Percentiles rank a stretch among this genome's conserved stretches.
phyloP scores from a whole-genome alignment of 2,113 vertebrate species.

The Litocranius walleri region DNA sequence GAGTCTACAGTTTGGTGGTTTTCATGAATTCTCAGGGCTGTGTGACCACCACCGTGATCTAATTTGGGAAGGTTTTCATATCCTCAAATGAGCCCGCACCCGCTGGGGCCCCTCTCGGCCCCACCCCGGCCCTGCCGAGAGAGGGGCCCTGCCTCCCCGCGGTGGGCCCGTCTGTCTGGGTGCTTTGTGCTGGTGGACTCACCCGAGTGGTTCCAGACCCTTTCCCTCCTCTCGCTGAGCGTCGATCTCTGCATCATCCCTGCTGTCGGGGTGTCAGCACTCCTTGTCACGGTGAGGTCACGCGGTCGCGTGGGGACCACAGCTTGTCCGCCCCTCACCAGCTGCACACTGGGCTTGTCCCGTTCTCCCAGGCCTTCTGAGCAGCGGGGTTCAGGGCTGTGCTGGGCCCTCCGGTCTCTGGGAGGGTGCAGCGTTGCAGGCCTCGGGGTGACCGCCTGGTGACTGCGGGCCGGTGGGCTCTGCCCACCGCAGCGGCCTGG shows the following conservation, averaged over 20 bases:
- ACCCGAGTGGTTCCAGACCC: background rate
- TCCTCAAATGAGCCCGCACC: background rate
- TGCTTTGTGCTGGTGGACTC: accelerated
- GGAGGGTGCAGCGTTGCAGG: accelerated
- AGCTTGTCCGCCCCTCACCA: background rate
- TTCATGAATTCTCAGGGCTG: background rate
- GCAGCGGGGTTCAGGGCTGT: background rate
- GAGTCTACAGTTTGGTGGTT: background rate
- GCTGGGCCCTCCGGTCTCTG: accelerated
- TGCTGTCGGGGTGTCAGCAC: accelerated
- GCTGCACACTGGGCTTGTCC: accelerated
- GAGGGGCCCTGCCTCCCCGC: background rate
- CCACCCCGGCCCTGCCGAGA: accelerated
- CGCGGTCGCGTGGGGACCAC: accelerated
- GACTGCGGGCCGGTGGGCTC: accelerated
- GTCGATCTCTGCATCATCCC: accelerated
- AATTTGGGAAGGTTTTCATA: background rate
- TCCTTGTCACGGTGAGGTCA: accelerated
- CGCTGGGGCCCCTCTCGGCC: accelerated
- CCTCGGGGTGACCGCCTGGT: accelerated
- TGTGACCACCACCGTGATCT: accelerated
- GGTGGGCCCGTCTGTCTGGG: too few relatives aligned
- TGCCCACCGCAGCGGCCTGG: accelerated
- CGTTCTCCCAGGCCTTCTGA: accelerated
- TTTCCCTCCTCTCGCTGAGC: too few relatives aligned